phyloP scores from a whole-genome alignment of 2,113 vertebrate genomes.

The Perccottus glenii region DNA sequence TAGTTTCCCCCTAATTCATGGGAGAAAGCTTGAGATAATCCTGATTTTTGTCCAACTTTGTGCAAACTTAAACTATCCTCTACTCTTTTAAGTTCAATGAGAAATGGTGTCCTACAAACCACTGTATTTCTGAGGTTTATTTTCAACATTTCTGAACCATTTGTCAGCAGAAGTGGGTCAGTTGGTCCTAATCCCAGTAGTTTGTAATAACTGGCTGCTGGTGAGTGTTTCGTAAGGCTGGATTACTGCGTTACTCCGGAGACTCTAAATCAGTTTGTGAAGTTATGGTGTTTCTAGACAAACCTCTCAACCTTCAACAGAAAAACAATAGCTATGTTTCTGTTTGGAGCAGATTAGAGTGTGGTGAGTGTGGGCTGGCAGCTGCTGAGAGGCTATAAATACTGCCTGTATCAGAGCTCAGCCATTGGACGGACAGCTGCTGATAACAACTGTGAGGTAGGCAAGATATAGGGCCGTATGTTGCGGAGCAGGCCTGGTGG shows the following conservation, averaged over 20 bases:
- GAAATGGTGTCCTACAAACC: no score
- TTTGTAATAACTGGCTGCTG: neutral
- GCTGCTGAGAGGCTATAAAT: slow-evolving; percentile 59
- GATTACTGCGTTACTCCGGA: neutral
- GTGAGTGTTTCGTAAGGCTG: neutral
- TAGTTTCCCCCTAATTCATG: neutral
- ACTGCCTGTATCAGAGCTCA: slow-evolving; percentile 25
- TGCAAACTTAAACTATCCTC: no score
- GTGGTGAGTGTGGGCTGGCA: slow-evolving; percentile 5
- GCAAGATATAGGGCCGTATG: neutral
- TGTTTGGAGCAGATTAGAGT: slow-evolving; percentile 23
- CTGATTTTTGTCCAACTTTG: neutral
- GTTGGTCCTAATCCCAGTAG: neutral
- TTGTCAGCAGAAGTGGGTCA: slow-evolving; percentile 3
- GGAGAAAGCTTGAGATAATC: neutral
- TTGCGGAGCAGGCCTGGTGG: no score
- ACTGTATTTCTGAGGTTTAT: no score
- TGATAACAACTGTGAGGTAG: slow-evolving; percentile 22
- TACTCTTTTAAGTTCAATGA: no score
- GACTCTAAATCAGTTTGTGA: slow-evolving; percentile 12
- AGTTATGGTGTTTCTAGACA: neutral
- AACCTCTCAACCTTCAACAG: neutral
- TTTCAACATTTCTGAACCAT: neutral
- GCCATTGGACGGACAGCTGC: neutral
- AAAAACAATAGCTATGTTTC: slow-evolving; percentile 27